Conservation (phyloP, 2,888 invertebrate species). For the Cremastobaeus sp. region DNA sequence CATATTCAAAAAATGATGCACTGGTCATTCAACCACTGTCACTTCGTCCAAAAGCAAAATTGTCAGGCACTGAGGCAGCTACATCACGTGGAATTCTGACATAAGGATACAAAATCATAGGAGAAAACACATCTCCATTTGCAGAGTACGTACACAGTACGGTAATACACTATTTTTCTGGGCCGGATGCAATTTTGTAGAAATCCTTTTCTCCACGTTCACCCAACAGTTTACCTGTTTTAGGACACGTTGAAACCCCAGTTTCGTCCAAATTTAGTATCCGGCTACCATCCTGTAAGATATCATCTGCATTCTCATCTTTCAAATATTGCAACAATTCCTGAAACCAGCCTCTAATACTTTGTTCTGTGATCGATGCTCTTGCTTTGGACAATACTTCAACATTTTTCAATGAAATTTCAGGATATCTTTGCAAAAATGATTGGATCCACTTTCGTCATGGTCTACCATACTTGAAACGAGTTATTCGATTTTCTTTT, state of each 20-base stretch:
- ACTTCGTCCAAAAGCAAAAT: conserved; percentile 66
- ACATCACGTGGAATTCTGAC: conserved; percentile 62
- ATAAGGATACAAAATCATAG: conserved; percentile 27
- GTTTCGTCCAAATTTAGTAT: conserved; percentile 60
- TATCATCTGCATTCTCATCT: conserved; percentile 25
- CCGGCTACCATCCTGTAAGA: conserved; percentile 44
- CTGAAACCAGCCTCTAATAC: conserved; percentile 37
- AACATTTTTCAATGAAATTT: conserved; percentile 51
- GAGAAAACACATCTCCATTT: conserved; percentile 7
- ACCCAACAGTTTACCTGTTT: conserved; percentile 48
- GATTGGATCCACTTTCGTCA: conserved; percentile 64
- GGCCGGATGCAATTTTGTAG: conserved; percentile 41
- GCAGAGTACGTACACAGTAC: conserved; percentile 23
- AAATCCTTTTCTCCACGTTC: conserved; percentile 42
- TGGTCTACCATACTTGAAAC: conserved; percentile 63
- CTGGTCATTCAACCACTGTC: conserved; percentile 71
- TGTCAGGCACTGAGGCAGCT: conserved; percentile 57
- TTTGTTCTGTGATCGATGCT: conserved; percentile 55
- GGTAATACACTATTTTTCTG: conserved; percentile 42
- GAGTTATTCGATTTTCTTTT: conserved; percentile 51
- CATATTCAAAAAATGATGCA: conserved; percentile 72
- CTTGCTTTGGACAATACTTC: conserved; percentile 63
- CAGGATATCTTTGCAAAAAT: conserved; percentile 60
- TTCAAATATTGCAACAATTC: conserved; percentile 9
- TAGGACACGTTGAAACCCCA: conserved; percentile 40